Evolutionary conservation across 2,888 invertebrate genomes (phyloP), one percentile per base, ranked within the genome.

Genomic region (Busseola fusca): DNA sequence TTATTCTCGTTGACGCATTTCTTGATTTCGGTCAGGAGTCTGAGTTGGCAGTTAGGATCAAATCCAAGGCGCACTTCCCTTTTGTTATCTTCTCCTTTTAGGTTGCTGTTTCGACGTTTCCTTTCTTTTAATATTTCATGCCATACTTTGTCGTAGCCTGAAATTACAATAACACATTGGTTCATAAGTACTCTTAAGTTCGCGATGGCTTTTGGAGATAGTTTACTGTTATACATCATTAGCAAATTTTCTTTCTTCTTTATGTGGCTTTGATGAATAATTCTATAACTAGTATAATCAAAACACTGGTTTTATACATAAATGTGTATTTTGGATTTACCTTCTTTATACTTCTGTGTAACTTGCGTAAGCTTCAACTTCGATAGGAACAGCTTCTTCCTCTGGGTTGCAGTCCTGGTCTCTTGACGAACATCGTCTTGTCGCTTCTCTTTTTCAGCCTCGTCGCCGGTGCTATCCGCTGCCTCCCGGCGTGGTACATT

Each of bases 111-210:
- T 71, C 97, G 92, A 76, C 96, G 96, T 82, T 96, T 95, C 63
- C 97, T 95, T 81, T 97, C 97, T 87, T 96, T 96, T 5, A 97
- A 85, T 78, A 97, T 95, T 87, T 96, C 96, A 84, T 96, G 94
- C 97, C 97, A 97, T 62, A 95, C 95, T 65, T 92, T 93, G 90
- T 97, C 97, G 86, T 96, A 96, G 76, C 94, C 97, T 97, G 93
- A 67, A 95, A 96, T 81, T 21, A 1, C n/a, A 64, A 64, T 42
- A 14, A 21, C 12, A 56, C 1, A 30, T 30, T 3, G 16, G 2
- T 42, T 30, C 59, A 34, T 5, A 40, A 37, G 40, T 40, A 30
- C 30, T n/a, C 16, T 9, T 48, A 37, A 64, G 3, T 27, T 9
- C 5, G 7, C 12, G 16, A 10, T 7, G n/a, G 5, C 9, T 42